Evolutionary conservation across 2,888 invertebrate species (phyloP).

Genomic region (Stictocephala bisonia): DNA sequence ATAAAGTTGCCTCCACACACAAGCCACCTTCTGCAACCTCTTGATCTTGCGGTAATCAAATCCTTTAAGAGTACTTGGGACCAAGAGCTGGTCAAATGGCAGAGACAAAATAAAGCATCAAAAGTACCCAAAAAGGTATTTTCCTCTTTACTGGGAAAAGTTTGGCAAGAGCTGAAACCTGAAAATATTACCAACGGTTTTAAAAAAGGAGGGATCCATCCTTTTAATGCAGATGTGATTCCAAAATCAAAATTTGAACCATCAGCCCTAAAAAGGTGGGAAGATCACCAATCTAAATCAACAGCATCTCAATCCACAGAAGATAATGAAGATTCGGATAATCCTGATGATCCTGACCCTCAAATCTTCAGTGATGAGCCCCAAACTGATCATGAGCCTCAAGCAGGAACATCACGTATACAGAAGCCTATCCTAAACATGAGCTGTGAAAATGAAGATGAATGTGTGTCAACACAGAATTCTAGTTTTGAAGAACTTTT

Average conservation of each 20-base stretch:
- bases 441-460: conserved; percentile 11
- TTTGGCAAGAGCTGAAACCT: conserved; percentile 55
- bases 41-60: conserved; percentile 59
- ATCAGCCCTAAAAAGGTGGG: neutral
- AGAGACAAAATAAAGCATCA: conserved; percentile 54
- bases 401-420: conserved; percentile 1
- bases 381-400: neutral
- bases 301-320: no score
- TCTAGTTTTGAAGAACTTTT: neutral
- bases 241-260: conserved; percentile 46
- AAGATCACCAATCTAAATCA: conserved; percentile 25
- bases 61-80: conserved; percentile 58
- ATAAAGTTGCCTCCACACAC: conserved; percentile 61
- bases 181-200: conserved; percentile 57
- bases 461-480: neutral
- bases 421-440: neutral
- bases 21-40: conserved; percentile 55
- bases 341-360: no score
- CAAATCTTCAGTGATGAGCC: neutral
- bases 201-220: conserved; percentile 58
- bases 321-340: no score
- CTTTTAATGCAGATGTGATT: conserved; percentile 52
- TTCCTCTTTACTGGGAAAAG: conserved; percentile 54
- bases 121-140: conserved; percentile 56
- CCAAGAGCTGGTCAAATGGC: conserved; percentile 56